These are phyloP conservation scores for Girardinichthys multiradiatus DNA, from an alignment of 2,113 vertebrate species.

Conservation along the genomic window DNA sequence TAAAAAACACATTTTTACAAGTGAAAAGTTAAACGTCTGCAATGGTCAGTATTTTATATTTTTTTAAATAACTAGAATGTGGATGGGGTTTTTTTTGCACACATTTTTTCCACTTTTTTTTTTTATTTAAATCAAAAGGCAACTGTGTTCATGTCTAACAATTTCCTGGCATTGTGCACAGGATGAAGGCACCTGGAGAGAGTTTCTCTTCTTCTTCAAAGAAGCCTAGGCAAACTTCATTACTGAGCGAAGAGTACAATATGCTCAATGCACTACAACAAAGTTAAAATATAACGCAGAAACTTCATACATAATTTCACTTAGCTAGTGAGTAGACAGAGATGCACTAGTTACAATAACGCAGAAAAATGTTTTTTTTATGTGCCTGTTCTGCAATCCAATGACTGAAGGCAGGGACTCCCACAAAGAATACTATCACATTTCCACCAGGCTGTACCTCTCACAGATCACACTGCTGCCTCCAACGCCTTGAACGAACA, in stretches of 20 bases:
- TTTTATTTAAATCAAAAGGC: not conserved
- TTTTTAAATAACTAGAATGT: no score
- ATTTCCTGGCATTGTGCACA: conserved; percentile 32
- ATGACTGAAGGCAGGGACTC: conserved; percentile 42
- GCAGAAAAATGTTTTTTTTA: conserved; percentile 30
- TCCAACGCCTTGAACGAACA: conserved; percentile 72
- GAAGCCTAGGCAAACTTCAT: not conserved
- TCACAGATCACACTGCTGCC: conserved; percentile 64
- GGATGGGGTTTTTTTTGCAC: not conserved
- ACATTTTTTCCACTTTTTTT: not conserved
- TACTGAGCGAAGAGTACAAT: not conserved
- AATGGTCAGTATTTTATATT: not conserved
- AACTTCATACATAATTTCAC: conserved; percentile 20
- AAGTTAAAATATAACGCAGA: conserved; percentile 27
- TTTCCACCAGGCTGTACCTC: conserved; percentile 69
- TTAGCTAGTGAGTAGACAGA: conserved; percentile 37
- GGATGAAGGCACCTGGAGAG: conserved; percentile 13
- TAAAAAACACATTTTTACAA: not conserved
- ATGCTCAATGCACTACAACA: conserved; percentile 18
- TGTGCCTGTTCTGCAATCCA: conserved; percentile 24
- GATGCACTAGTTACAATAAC: conserved; percentile 43
- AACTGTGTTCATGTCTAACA: not conserved
- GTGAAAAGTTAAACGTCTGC: no score
- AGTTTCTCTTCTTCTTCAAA: conserved; percentile 15
- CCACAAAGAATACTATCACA: conserved; percentile 65